phyloP scores from a whole-genome alignment of 2,797 vertebrate species.

The Sebastolobus alascanus region DNA sequence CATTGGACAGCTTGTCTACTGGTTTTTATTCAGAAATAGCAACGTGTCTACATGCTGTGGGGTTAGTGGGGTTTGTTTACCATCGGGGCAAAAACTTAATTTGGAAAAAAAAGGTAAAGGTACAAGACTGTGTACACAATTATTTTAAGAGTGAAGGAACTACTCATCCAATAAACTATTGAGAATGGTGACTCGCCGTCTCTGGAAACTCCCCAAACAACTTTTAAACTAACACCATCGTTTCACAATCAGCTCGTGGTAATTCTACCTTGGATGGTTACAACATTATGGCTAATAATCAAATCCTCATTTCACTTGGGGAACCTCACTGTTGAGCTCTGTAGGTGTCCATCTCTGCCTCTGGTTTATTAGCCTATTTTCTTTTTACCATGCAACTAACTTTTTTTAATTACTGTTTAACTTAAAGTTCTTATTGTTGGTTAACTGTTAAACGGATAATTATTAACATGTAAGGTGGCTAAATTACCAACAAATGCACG shows the following conservation, averaged over 20 bases:
- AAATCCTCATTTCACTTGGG: too few species aligned
- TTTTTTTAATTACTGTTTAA: not conserved
- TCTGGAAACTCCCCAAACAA: too few species aligned
- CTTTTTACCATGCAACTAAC: not conserved
- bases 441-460: not conserved
- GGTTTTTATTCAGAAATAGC: too few species aligned
- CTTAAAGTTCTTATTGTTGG: not conserved
- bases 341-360: not conserved
- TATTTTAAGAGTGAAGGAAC: too few species aligned
- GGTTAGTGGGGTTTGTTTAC: not conserved
- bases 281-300: too few species aligned
- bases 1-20: not conserved
- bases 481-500: not conserved
- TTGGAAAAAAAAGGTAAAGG: too few species aligned
- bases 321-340: too few species aligned
- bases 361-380: not conserved
- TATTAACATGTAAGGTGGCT: not conserved
- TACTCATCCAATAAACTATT: too few species aligned
- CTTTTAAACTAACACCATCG: rapidly evolving
- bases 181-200: rapidly evolving
- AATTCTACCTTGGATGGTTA: too few species aligned
- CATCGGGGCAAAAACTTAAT: too few species aligned
- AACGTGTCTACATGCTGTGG: not conserved
- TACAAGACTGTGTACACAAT: too few species aligned
- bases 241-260: too few species aligned